A percentile compares a stretch with the other conserved stretches of the same genome.
Conservation (phyloP, 2,113 vertebrate species). For the Saimiri boliviensis region DNA sequence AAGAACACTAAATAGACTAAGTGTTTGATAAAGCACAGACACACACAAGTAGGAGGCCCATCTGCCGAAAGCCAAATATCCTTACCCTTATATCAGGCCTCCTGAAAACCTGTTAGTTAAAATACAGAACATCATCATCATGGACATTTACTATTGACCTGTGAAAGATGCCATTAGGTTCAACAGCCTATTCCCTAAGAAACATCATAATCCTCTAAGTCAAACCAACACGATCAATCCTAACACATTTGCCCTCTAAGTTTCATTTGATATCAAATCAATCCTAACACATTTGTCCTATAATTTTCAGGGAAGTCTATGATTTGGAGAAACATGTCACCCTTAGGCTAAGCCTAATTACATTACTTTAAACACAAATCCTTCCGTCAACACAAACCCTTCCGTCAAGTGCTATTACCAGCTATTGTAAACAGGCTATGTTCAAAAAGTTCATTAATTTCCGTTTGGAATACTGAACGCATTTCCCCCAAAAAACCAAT, state of each 20-base stretch:
- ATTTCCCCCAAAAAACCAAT: slow-evolving; percentile 45
- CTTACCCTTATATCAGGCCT: slow-evolving; percentile 92
- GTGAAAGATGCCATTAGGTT: slow-evolving; percentile 54
- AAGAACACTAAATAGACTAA: slow-evolving; percentile 78
- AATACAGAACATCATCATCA: slow-evolving; percentile 86
- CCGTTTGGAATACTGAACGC: slow-evolving; percentile 23
- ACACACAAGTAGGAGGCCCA: slow-evolving; percentile 85
- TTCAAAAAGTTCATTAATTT: slow-evolving; percentile 52
- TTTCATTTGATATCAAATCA: slow-evolving; percentile 44
- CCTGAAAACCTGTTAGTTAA: slow-evolving; percentile 92
- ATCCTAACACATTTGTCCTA: slow-evolving; percentile 45
- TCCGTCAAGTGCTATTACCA: slow-evolving; percentile 40
- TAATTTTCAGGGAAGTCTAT: slow-evolving; percentile 36
- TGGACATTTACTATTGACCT: slow-evolving; percentile 42
- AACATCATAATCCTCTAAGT: slow-evolving; percentile 9
- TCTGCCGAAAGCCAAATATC: slow-evolving; percentile 79
- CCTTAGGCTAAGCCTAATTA: slow-evolving; percentile 40
- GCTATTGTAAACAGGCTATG: background rate
- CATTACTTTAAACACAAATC: slow-evolving; percentile 51
- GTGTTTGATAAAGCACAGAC: slow-evolving; percentile 82
- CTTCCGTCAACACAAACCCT: background rate
- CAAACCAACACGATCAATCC: slow-evolving; percentile 5
- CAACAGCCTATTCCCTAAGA: slow-evolving; percentile 50
- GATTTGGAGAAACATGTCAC: slow-evolving; percentile 41
- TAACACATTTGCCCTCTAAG: slow-evolving; percentile 44